Evolutionary conservation across 1,140 invertebrate genomes (phyloP).

Genomic region (Mya arenaria): DNA sequence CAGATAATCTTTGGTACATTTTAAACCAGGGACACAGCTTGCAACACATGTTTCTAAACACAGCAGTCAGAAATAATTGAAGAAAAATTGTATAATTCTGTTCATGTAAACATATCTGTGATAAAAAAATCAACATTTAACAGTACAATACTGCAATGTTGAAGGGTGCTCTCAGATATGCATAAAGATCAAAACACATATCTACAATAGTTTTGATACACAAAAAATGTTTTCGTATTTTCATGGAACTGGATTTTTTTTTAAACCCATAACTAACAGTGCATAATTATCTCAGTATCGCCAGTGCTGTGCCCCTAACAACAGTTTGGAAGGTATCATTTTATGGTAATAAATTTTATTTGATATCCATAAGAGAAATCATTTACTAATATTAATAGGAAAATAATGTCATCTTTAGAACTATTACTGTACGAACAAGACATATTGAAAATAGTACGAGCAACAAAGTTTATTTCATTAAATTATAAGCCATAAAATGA

Average conservation of each 20-base stretch:
- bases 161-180: too few species aligned
- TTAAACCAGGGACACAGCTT: neutral
- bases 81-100: too few species aligned
- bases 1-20: conserved; percentile 17
- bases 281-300: neutral
- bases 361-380: neutral
- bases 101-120: neutral
- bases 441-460: neutral
- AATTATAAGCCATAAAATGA: too few species aligned
- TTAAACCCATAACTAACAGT: neutral
- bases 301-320: neutral
- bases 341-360: neutral
- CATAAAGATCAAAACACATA: too few species aligned
- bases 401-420: neutral
- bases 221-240: neutral
- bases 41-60: conserved; percentile 4
- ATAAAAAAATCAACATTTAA: neutral
- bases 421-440: neutral
- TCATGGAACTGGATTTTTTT: neutral
- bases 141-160: neutral
- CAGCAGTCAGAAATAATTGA: too few species aligned
- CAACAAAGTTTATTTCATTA: neutral
- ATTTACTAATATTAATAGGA: too few species aligned
- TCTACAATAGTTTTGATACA: conserved; percentile 5
- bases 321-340: too few species aligned